Conservation (phyloP, 2,888 invertebrate species). For the Xestia c-nigrum region DNA sequence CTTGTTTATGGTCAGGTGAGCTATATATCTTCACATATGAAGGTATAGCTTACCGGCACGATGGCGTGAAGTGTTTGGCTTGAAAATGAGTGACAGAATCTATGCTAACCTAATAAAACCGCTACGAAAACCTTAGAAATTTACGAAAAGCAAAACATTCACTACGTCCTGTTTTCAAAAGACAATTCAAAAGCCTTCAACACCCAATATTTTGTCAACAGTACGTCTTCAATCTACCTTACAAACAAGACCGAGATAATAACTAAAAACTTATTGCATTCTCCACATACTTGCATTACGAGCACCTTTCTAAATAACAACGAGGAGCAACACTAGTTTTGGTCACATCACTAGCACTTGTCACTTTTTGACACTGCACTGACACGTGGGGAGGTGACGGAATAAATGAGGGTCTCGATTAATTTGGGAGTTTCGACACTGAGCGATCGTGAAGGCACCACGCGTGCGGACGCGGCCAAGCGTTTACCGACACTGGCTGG, state of each 20-base stretch:
- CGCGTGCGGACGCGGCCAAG: conserved; percentile 68
- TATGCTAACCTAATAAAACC: not conserved
- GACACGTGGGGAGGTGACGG: conserved; percentile 20
- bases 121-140: not conserved
- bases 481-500: conserved; percentile 71
- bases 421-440: conserved; percentile 28
- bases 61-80: not conserved
- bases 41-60: too few species aligned
- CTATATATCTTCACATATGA: too few species aligned
- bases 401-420: conserved; percentile 15
- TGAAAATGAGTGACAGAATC: not conserved
- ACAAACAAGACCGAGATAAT: conserved; percentile 60
- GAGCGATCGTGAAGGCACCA: conserved; percentile 14
- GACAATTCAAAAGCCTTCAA: not conserved
- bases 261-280: conserved; percentile 55
- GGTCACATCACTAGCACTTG: conserved; percentile 58
- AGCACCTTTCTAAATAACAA: conserved; percentile 46
- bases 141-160: not conserved
- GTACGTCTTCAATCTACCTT: not conserved
- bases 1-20: not conserved
- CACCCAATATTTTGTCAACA: conserved; percentile 56
- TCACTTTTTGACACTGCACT: conserved; percentile 52
- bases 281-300: conserved; percentile 65
- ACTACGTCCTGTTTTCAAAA: not conserved
- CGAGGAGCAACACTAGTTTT: conserved; percentile 36